Evolutionary conservation across 2,113 vertebrate genomes (phyloP).

Genomic region (Lanius ludovicianus): DNA sequence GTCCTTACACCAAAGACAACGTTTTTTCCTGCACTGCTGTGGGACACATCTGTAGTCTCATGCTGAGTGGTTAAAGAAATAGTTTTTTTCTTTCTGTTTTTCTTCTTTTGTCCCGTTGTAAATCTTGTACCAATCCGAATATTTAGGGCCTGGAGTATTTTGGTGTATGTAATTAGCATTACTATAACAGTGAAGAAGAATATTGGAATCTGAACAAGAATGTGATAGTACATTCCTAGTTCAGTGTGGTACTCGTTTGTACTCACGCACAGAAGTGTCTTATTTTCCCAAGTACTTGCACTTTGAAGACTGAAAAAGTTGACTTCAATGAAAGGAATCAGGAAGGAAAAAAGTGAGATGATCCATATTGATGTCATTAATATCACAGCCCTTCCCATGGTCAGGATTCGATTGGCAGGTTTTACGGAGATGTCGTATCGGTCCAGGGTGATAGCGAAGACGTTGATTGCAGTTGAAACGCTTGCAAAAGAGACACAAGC

Average conservation of each 20-base stretch:
- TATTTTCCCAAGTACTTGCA: constrained; percentile 85
- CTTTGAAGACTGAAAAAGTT: constrained; percentile 88
- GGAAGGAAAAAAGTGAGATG: constrained; percentile 91
- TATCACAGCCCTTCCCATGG: constrained; percentile 92
- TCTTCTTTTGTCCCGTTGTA: constrained; percentile 90
- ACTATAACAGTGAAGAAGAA: constrained; percentile 95
- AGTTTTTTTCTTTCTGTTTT: constrained; percentile 92
- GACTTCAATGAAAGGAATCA: constrained; percentile 96
- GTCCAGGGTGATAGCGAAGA: constrained; percentile 96
- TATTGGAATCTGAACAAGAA: constrained; percentile 96
- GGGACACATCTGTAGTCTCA: constrained; percentile 83
- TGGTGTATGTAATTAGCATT: constrained; percentile 96
- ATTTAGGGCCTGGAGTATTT: constrained; percentile 97
- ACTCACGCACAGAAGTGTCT: constrained; percentile 84
- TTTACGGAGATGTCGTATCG: constrained; percentile 98
- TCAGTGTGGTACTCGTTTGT: constrained; percentile 90
- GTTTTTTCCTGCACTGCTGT: constrained; percentile 84
- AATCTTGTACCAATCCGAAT: constrained; percentile 97
- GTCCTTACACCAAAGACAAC: constrained; percentile 92
- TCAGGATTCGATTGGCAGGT: constrained; percentile 95
- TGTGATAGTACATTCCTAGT: constrained; percentile 94
- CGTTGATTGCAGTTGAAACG: constrained; percentile 95
- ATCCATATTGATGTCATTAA: constrained; percentile 93
- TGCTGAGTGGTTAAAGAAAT: constrained; percentile 90
- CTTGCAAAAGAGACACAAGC: constrained; percentile 98